These are phyloP conservation scores for Tauraco hartlaubi DNA, from an alignment of 2,797 vertebrate species.

Conservation along the genomic window DNA sequence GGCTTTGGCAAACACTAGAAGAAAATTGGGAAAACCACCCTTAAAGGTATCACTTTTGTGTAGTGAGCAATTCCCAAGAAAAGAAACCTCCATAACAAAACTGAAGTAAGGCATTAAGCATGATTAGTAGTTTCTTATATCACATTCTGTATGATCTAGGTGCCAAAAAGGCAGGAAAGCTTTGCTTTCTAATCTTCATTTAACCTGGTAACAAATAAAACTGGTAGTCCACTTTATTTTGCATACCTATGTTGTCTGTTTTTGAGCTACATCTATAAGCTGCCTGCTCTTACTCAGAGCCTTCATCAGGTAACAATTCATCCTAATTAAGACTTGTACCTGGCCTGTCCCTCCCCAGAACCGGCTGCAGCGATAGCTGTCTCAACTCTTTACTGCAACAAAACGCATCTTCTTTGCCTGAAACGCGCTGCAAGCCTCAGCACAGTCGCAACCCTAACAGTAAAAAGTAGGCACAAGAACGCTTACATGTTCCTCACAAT, in stretches of 20 bases:
- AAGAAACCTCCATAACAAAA: neutral
- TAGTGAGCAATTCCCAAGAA: neutral
- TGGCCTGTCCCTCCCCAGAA: slow-evolving; percentile 15
- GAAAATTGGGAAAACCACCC: neutral
- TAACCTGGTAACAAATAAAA: neutral
- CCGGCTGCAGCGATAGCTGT: neutral
- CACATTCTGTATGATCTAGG: neutral
- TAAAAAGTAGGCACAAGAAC: neutral
- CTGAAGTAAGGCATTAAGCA: neutral
- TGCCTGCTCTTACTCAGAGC: neutral
- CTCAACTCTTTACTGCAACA: neutral
- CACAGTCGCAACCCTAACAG: neutral
- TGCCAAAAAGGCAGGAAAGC: neutral
- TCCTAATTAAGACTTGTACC: slow-evolving; percentile 27
- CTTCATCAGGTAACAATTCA: slow-evolving; percentile 28
- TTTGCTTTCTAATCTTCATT: neutral
- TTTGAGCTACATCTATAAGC: neutral
- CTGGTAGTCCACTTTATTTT: neutral
- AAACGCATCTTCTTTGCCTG: neutral
- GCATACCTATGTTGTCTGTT: neutral
- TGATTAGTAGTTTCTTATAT: neutral
- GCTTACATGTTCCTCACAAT: neutral
- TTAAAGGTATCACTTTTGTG: neutral
- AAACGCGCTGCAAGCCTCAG: neutral
- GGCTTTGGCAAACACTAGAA: neutral